Evolutionary conservation across 2,113 vertebrate genomes (phyloP), one percentile per base, ranked within the genome.

Genomic region (Rhea americana): DNA sequence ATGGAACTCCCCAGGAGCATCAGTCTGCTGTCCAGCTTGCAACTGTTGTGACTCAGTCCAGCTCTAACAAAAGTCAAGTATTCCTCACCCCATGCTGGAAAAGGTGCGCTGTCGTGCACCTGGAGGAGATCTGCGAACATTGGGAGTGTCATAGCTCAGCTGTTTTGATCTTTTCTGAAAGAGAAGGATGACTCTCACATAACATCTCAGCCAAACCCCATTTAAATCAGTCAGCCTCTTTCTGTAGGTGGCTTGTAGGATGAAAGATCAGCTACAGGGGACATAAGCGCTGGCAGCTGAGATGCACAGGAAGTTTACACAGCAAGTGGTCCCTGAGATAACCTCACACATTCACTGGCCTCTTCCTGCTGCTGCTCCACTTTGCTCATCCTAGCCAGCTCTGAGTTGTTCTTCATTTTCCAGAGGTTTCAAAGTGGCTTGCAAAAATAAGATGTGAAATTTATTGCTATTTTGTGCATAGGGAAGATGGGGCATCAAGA

Each of bases 101-200:
- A 0, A 71, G 13, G 35, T 28, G 41, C 39, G 28, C 1, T 70
- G 20, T 55, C 65, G n/a, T 39, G 16, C 0, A 1, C 15, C 30
- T 65, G 26, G 22, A 77, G 55, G 28, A 74, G 9, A 77, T 56
- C 22, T 47, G 24, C 25, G 39, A 71, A 3, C 14, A 5, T 81
- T 62, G 5, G 14, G 53, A 79, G 3, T 41, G 32, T 67, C 25
- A 39, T 16, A 70, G 61, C 7, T 87, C 25, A 81, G n/a, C 41
- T 4, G 1, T n/a, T 9, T 30, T n/a, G 24, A 18, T 12, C 18
- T 62, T 74, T 62, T 32, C 37, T 55, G 80, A 25, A 7, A 48
- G 28, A 32, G 3, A 16, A 41, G 2, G 6, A 19, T 84, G 4
- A 37, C 9, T 58, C 37, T 53, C 66, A 21, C 37, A 41, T 11